Evolutionary conservation across 2,113 vertebrate species (phyloP), one percentile per base, ranked within the genome.

Genomic region (Atherinomorus stipes): DNA sequence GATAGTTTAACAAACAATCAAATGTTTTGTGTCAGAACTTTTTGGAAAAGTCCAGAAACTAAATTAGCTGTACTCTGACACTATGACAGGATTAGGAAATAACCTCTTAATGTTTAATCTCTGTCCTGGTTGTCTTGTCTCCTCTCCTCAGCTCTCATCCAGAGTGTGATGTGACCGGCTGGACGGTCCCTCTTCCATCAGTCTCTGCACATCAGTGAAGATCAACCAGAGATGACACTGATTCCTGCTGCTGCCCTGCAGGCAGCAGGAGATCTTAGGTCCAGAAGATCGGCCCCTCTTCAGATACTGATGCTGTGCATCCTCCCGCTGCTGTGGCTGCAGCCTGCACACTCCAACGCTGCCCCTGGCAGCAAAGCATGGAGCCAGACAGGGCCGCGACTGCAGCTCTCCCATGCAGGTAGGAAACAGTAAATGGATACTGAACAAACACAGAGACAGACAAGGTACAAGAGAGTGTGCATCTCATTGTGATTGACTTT

Each of bases 371-470:
- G 61, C 45, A 79, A n/a, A 38, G 1, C 73, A 42, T 37, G 76
- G 84, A 88, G 67, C 53, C 84, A 80, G 12, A 78, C 64, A 0
- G 78, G 82, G 0, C 90, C 90, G 0, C 83, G 90, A 15, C 86
- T 90, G 54, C 82, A 88, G 78, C 78, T 91, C 23, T 84, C 86
- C 0, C 84, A 88, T 74, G 51, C 86, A 77, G 88, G 90, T 91
- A 85, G 49, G 86, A 57, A 42, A 50, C 28, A 13, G 28, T 28
- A 28, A 0, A 6, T 10, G 10, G 0, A 13, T 9, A n/a, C 1
- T 57, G 4, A 57, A 25, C 1, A 22, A 31, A 25, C 7, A 0
- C 38, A 40, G 38, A 40, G 38, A 28, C 28, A 28, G 28, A 28
- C 28, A 28, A 28, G 28, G 3, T 28, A 28, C 28, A 28, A 6